These are phyloP conservation scores for Caenorhabditis becei DNA, from an alignment of 2,888 invertebrate species.

Conservation along the genomic window DNA sequence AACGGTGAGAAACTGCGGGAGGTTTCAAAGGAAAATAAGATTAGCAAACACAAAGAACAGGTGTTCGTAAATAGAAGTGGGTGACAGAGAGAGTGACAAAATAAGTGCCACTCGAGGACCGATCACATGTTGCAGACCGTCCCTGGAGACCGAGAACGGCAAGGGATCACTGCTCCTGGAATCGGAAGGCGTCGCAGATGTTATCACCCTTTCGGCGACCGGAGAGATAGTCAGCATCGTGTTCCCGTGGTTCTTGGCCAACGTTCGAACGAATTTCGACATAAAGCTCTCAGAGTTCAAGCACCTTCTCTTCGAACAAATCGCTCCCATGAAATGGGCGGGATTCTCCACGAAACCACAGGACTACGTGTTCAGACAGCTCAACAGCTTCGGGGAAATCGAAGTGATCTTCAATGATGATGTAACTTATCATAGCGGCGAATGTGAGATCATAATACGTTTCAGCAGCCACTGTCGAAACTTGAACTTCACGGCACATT, in stretches of 20 bases:
- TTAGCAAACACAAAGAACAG: background rate
- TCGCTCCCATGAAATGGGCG: slow-evolving; percentile 61
- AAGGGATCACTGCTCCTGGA: slow-evolving; percentile 32
- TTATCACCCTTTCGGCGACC: background rate
- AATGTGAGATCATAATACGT: background rate
- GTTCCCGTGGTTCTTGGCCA: slow-evolving; percentile 71
- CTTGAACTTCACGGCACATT: slow-evolving; percentile 57
- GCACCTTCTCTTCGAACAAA: slow-evolving; percentile 67
- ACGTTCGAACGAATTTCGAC: slow-evolving; percentile 62
- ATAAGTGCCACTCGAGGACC: background rate
- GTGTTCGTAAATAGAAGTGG: background rate
- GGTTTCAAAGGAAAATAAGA: background rate
- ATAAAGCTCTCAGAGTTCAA: slow-evolving; percentile 70
- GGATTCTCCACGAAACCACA: slow-evolving; percentile 56
- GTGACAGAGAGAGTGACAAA: background rate
- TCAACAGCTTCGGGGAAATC: slow-evolving; percentile 62
- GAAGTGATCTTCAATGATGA: slow-evolving; percentile 67
- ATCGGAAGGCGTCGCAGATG: slow-evolving; percentile 24
- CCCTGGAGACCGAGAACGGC: slow-evolving; percentile 53
- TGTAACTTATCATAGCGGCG: slow-evolving; percentile 5
- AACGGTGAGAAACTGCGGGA: slow-evolving; percentile 35
- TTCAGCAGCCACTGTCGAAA: slow-evolving; percentile 56
- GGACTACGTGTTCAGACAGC: slow-evolving; percentile 68
- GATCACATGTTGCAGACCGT: slow-evolving; percentile 38
- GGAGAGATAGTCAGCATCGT: slow-evolving; percentile 57